A percentile compares a stretch with the other conserved stretches of the same genome.
Conservation (phyloP, 2,888 invertebrate genomes). For the Ischnus inquisitorius region DNA sequence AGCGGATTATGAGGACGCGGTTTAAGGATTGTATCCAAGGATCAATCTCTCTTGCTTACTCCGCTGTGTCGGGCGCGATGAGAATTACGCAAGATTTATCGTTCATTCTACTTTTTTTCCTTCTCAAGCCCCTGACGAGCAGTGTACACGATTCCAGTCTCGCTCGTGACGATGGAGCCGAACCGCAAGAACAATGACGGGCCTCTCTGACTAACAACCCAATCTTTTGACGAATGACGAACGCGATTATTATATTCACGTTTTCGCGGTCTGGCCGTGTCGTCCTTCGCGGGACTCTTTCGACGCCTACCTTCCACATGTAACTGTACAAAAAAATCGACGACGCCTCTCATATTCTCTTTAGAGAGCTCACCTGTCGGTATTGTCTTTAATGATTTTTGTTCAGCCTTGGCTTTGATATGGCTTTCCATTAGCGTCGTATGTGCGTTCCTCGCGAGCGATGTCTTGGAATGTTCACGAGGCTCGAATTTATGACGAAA, state of each 20-base stretch:
- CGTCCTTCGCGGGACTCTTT: conserved; percentile 13
- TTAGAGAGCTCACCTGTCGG: background rate
- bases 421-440: background rate
- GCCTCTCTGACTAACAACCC: conserved; percentile 20
- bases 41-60: conserved; percentile 22
- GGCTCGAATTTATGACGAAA: background rate
- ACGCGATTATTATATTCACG: conserved; percentile 1
- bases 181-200: conserved; percentile 46
- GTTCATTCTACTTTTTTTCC: background rate
- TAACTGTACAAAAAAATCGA: background rate
- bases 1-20: conserved; percentile 38
- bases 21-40: conserved; percentile 28
- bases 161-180: conserved; percentile 1
- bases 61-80: background rate
- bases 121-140: background rate
- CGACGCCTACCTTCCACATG: background rate
- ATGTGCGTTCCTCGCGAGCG: background rate
- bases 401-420: background rate
- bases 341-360: background rate
- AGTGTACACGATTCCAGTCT: background rate
- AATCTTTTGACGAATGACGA: background rate
- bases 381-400: background rate
- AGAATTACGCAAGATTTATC: background rate
- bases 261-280: conserved; percentile 14
- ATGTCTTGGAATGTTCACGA: background rate